Conservation (phyloP, 2,888 invertebrate genomes). For the Cylloceria caligata region DNA sequence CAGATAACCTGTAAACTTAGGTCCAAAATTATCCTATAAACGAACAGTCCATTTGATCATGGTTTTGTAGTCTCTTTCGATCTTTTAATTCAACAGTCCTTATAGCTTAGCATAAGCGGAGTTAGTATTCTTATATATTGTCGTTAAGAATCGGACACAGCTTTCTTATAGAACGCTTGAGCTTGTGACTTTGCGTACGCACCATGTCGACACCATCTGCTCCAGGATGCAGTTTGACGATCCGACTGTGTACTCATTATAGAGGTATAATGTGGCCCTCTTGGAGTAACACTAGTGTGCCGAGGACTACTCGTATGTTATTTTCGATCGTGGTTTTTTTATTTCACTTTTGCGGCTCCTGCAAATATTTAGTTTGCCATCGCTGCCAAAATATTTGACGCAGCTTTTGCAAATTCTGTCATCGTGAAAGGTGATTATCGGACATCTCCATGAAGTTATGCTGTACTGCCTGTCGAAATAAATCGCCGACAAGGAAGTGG, state of each 20-base stretch:
- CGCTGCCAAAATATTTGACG: conserved; percentile 56
- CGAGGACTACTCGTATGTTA: conserved; percentile 54
- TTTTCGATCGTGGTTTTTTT: conserved; percentile 32
- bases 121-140: no score
- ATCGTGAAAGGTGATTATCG: conserved; percentile 57
- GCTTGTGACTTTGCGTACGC: conserved; percentile 51
- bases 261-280: conserved; percentile 60
- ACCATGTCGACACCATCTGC: conserved; percentile 67
- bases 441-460: conserved; percentile 51
- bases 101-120: no score
- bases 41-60: no score
- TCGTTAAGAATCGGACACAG: conserved; percentile 21
- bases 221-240: conserved; percentile 65
- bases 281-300: conserved; percentile 64
- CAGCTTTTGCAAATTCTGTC: conserved; percentile 67
- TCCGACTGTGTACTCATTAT: conserved; percentile 66
- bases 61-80: no score
- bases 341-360: conserved; percentile 43
- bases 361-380: conserved; percentile 50
- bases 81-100: no score
- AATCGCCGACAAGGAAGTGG: conserved; percentile 73
- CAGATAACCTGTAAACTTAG: no score
- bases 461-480: conserved; percentile 64
- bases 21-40: no score
- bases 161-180: neutral